Percentiles rank a stretch among this genome's conserved stretches.
Conservation (phyloP, 2,113 vertebrate species). For the Stegostoma tigrinum region DNA sequence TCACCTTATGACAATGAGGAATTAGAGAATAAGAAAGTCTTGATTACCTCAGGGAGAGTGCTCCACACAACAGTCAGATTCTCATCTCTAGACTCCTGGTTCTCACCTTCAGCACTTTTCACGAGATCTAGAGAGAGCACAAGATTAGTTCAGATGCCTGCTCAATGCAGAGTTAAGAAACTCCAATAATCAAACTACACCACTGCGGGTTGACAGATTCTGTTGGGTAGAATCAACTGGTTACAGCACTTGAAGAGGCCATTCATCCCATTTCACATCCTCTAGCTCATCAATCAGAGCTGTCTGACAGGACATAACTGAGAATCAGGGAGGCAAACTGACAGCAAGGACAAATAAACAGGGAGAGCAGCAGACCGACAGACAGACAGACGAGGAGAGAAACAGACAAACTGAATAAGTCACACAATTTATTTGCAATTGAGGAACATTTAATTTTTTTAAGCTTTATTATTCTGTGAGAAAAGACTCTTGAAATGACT, state of each 20-base stretch:
- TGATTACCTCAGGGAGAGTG: slow-evolving; percentile 74
- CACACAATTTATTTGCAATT: too few relatives aligned
- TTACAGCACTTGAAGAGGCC: background rate
- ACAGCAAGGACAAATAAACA: background rate
- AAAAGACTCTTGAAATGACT: background rate
- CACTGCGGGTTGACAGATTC: background rate
- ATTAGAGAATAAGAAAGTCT: too few relatives aligned
- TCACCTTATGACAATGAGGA: background rate
- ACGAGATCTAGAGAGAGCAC: slow-evolving; percentile 66
- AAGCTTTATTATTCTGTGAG: background rate
- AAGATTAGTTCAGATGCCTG: background rate
- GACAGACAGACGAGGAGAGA: background rate
- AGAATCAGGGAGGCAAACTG: background rate
- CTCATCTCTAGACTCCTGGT: slow-evolving; percentile 70
- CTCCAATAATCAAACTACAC: background rate
- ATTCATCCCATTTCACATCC: background rate
- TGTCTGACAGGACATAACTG: background rate
- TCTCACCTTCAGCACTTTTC: slow-evolving; percentile 86
- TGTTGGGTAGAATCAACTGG: background rate
- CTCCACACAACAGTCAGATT: slow-evolving; percentile 80
- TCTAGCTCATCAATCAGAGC: background rate
- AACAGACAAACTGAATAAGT: background rate
- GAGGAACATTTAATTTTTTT: background rate
- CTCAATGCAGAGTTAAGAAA: background rate
- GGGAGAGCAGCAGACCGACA: background rate